Base-by-base conservation (phyloP, 2,888 invertebrate genomes). In the Periphyllus acericola region DNA sequence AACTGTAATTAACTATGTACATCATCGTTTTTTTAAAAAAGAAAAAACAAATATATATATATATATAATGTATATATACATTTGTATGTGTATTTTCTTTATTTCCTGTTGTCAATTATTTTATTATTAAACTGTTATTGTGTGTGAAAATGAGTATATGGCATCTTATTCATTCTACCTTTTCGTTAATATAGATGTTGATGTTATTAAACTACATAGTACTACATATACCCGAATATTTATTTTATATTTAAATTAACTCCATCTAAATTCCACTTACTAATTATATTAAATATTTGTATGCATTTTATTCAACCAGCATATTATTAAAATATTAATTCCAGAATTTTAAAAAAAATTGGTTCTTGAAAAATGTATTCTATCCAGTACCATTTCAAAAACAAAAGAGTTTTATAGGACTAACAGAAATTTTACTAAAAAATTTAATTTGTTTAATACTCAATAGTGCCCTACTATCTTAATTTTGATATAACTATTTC, bases 1-100 rank as follows among this genome's bases (percentile, higher is more conserved):
- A 83, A 74, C n/a, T 85, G 25, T 89, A 85, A 89, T 78, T 89
- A 85, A 81, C 29, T 89, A 46, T 89, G 80, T 60, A 85, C 55
- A 74, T 66, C 36, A 52, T 89, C 46, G 40, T 78, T 81, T 85
- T 72, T 74, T 40, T 5, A 36, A 60, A 89, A 81, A n/a, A 79
- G 14, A 21, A 9, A 34, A 79, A 60, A 29, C 81, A 74, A n/a
- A 80, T 75, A 46, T 40, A 81, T 83, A 81, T 71, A 60, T 25
- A 25, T 60, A 80, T 75, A 34, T 40, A 81, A n/a, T 83, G 11
- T 55, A n/a, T 74, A 40, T 89, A 89, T 75, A 40, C 9, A 40
- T 46, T 46, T 46, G 46, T 46, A 46, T 14, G 46, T 46, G 46
- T 46, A 46, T 85, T 75, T 89, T 81, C 75, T 76, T 81, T 32